Percentiles rank a stretch among this genome's conserved stretches.
Conservation (phyloP, 2,888 invertebrate genomes). For the Cheilosia pagana region DNA sequence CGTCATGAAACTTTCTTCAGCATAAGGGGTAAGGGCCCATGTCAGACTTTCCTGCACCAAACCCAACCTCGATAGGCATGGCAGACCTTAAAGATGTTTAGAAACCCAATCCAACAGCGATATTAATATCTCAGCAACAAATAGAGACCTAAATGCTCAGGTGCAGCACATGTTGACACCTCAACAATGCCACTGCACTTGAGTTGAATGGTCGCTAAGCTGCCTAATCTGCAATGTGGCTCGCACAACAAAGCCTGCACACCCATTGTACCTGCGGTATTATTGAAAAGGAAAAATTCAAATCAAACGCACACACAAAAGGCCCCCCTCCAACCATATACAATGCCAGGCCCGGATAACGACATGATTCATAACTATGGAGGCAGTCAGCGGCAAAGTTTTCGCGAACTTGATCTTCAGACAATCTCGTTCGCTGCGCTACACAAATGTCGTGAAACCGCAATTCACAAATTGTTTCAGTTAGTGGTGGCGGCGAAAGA, state of each 20-base stretch:
- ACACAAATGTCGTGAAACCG: constrained; percentile 67
- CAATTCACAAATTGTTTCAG: constrained; percentile 71
- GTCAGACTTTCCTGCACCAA: too few species aligned
- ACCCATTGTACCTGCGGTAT: constrained; percentile 23
- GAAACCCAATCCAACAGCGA: constrained; percentile 33
- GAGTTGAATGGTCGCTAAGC: constrained; percentile 56
- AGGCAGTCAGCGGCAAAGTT: constrained; percentile 70
- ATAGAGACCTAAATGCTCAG: constrained; percentile 69
- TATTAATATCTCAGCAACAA: constrained; percentile 35
- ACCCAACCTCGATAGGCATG: too few species aligned
- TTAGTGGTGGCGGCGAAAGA: constrained; percentile 17
- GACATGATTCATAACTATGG: constrained; percentile 72
- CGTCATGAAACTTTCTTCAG: too few species aligned
- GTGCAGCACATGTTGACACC: constrained; percentile 66
- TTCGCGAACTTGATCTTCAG: constrained; percentile 73
- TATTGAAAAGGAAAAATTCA: constrained; percentile 15
- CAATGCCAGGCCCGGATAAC: constrained; percentile 36
- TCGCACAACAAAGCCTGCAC: constrained; percentile 49
- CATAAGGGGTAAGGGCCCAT: too few species aligned
- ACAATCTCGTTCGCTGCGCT: constrained; percentile 47
- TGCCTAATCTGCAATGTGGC: constrained; percentile 32
- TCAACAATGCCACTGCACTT: constrained; percentile 65
- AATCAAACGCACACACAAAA: constrained; percentile 32
- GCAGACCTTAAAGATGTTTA: not conserved
- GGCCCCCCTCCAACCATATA: constrained; percentile 23